Evolutionary conservation across 2,797 vertebrate species (phyloP).

Genomic region (Danio choprae): DNA sequence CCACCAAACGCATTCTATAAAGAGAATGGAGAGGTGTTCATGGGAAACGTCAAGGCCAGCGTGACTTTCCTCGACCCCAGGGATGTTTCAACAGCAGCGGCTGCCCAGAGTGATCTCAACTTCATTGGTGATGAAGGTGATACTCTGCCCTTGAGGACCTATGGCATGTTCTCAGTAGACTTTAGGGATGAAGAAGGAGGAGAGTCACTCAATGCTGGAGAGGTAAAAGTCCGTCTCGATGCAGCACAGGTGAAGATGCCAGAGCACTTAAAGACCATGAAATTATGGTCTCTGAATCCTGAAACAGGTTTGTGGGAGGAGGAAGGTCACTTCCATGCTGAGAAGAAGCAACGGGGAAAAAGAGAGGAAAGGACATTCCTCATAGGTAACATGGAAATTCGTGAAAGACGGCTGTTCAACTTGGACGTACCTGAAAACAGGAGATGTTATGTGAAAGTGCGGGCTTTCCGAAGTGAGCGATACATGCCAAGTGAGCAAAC

Average conservation of each 20-base stretch:
- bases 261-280: slow-evolving; percentile 90
- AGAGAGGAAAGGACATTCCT: slow-evolving; percentile 94
- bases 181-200: slow-evolving; percentile 86
- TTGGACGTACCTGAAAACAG: slow-evolving; percentile 95
- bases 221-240: slow-evolving; percentile 93
- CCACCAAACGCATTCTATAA: slow-evolving; percentile 91
- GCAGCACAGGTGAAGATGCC: slow-evolving; percentile 90
- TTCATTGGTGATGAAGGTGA: slow-evolving; percentile 92
- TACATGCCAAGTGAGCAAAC: slow-evolving; percentile 94
- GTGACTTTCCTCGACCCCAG: slow-evolving; percentile 95
- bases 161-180: slow-evolving; percentile 98
- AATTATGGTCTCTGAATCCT: slow-evolving; percentile 96
- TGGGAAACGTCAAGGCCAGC: slow-evolving; percentile 92
- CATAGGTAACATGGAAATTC: slow-evolving; percentile 98
- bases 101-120: slow-evolving; percentile 94
- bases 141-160: slow-evolving; percentile 90
- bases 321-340: slow-evolving; percentile 87
- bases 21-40: slow-evolving; percentile 90
- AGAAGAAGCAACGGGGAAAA: slow-evolving; percentile 84
- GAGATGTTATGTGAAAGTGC: slow-evolving; percentile 93
- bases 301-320: slow-evolving; percentile 97
- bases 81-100: slow-evolving; percentile 86
- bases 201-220: slow-evolving; percentile 89
- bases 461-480: slow-evolving; percentile 92
- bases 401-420: slow-evolving; percentile 95